Base-by-base conservation (phyloP, 2,113 vertebrate species). In the Nothocercus julius region DNA sequence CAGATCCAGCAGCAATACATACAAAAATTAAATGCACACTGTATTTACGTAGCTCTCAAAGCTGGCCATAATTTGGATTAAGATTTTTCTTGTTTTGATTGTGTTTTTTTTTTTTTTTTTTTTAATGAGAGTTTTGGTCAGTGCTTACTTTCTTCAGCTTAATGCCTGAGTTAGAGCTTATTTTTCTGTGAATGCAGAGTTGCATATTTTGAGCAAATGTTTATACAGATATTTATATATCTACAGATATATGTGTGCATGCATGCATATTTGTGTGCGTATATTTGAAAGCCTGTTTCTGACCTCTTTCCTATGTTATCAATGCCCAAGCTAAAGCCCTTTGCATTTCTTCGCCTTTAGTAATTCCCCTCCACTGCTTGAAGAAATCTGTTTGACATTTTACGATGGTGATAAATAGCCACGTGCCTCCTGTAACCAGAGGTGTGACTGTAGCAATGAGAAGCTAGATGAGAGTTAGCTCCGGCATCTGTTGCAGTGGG, bases 91-190 rank as follows among this genome's bases (percentile, higher is more conserved):
- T 62, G 28, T 28, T 82, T 75, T 25, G 3, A 13, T 66, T 40
- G 25, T 7, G 0, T 1, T 73, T 75, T 42, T 4, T 0, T 3
- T 34, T 93, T 1, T 69, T 75, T 42, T 3, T 0, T 3, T 34
- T 94, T 82, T 34, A 1, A 4, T 49, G 7, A 53, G 34, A 44
- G 70, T 56, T 1, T 76, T 68, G 4, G 2, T 72, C 13, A 21
- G 5, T 69, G 14, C 8, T 85, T 3, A 34, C 59, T 82, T 85
- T 3, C n/a, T 64, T 82, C 21, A 68, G 9, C 2, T 74, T 90
- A 20, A 36, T 45, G 75, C 3, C 24, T 34, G 12, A 75, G 38
- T 59, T 20, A 70, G 19, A 84, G 7, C 8, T 64, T 11, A 16
- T 70, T 82, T 80, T 30, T 58, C 28, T 32, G 54, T 51, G 6